phyloP scores from a whole-genome alignment of 2,888 invertebrate species.

The Aphrophora alni region DNA sequence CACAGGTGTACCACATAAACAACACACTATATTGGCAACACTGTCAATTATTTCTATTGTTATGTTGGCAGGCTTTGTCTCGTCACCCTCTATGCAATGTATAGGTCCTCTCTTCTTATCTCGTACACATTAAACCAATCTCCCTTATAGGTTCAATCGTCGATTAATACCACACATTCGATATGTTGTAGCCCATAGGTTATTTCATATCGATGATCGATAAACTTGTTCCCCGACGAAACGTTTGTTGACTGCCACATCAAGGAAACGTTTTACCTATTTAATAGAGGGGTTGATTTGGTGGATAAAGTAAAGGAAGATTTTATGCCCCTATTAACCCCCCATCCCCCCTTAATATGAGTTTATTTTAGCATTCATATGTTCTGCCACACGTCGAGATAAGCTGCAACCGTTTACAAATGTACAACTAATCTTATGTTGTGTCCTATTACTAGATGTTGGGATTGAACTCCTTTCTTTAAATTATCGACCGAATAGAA shows the following conservation, averaged over 20 bases:
- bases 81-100: background rate
- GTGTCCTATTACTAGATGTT: too few species aligned
- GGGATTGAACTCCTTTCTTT: too few species aligned
- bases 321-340: too few species aligned
- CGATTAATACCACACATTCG: background rate
- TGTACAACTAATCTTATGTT: too few species aligned
- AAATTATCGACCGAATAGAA: too few species aligned
- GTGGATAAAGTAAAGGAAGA: too few species aligned
- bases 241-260: too few species aligned
- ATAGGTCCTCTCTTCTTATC: background rate
- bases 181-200: background rate
- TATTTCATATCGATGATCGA: background rate
- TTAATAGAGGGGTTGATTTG: background rate
- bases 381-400: too few species aligned
- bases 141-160: background rate
- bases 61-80: background rate
- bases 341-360: too few species aligned
- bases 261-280: background rate
- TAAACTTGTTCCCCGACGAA: too few species aligned
- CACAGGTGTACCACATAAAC: conserved; percentile 38
- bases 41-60: conserved; percentile 38
- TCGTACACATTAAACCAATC: background rate
- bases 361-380: too few species aligned
- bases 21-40: conserved; percentile 33
- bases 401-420: too few species aligned